A percentile compares a stretch with the other conserved stretches of the same genome.
Evolutionary conservation across 2,113 vertebrate genomes (phyloP).

Genomic region (Galbula dea): DNA sequence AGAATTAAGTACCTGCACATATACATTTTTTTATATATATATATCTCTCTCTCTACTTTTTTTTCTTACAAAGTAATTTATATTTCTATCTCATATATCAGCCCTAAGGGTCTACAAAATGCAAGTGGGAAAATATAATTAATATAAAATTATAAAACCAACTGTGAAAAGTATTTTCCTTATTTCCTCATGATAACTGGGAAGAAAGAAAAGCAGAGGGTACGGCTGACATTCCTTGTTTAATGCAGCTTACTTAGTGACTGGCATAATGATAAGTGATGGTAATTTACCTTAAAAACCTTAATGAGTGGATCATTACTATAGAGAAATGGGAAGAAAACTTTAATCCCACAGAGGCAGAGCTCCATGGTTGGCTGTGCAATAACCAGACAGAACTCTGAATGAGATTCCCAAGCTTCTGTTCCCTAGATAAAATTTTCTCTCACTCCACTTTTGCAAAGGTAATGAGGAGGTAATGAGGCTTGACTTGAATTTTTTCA

Average conservation of each 20-base stretch:
- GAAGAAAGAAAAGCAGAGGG: constrained; percentile 42
- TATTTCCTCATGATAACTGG: constrained; percentile 29
- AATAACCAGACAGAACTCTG: constrained; percentile 79
- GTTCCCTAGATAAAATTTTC: constrained; percentile 76
- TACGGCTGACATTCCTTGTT: constrained; percentile 70
- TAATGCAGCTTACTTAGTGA: constrained; percentile 70
- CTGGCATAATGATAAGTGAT: constrained; percentile 72
- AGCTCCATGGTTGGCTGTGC: constrained; percentile 84
- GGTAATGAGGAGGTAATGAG: constrained; percentile 96
- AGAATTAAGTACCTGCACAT: background rate
- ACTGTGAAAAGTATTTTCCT: constrained; percentile 46
- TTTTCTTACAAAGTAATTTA: background rate
- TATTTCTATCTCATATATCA: background rate
- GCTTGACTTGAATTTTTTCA: constrained; percentile 87
- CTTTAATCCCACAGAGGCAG: constrained; percentile 78
- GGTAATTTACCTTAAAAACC: constrained; percentile 83
- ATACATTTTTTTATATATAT: background rate
- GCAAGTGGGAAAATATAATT: constrained; percentile 4
- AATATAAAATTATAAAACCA: background rate
- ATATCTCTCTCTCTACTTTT: no score
- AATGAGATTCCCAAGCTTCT: constrained; percentile 80
- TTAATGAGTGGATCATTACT: constrained; percentile 83
- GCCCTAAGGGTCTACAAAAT: background rate
- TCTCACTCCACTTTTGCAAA: constrained; percentile 85
- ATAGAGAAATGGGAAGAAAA: constrained; percentile 81